These are phyloP conservation scores for Apodemia hepburni DNA, from an alignment of 2,888 invertebrate genomes.

Conservation along the genomic window DNA sequence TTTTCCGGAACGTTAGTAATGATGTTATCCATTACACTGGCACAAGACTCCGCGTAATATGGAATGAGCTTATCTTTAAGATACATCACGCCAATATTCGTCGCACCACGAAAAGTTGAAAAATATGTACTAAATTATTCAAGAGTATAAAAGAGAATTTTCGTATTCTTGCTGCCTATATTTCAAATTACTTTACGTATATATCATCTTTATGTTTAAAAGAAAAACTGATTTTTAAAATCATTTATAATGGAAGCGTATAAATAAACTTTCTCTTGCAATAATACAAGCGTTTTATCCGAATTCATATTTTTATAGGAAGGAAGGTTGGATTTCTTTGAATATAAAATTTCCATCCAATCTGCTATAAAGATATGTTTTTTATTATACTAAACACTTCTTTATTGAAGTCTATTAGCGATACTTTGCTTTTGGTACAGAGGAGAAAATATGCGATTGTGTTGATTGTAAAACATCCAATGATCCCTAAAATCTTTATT, in stretches of 20 bases:
- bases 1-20: conserved; percentile 9
- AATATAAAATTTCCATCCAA: background rate
- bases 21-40: background rate
- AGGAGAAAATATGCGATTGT: too few relatives aligned
- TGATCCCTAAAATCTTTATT: too few relatives aligned
- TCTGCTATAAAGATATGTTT: background rate
- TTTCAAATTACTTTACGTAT: background rate
- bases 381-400: too few relatives aligned
- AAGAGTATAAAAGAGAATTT: conserved; percentile 3
- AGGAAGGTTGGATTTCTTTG: background rate
- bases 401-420: too few relatives aligned
- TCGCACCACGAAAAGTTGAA: background rate
- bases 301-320: background rate
- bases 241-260: background rate
- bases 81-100: background rate
- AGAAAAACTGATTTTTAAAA: background rate
- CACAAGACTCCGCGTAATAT: background rate
- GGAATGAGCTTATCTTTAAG: conserved; percentile 7
- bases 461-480: too few relatives aligned
- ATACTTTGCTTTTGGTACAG: too few relatives aligned
- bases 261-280: background rate
- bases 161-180: background rate
- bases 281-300: background rate
- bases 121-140: conserved; percentile 10
- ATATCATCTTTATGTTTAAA: background rate